Evolutionary conservation across 2,113 vertebrate genomes (phyloP), one percentile per base, ranked within the genome.

Genomic region (Callospermophilus lateralis): DNA sequence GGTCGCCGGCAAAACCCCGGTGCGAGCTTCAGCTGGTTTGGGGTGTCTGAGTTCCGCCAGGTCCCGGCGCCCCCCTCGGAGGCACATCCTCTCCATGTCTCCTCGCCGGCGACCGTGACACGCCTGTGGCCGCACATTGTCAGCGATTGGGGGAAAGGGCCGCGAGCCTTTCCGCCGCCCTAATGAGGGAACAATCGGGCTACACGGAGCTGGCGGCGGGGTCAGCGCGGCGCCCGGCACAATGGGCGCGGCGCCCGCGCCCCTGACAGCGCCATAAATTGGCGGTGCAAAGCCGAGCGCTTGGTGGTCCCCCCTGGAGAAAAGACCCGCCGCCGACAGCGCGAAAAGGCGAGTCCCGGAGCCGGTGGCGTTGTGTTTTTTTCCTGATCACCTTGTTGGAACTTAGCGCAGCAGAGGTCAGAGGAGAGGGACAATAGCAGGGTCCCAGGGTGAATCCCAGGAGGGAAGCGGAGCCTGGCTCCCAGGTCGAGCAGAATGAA

Each of bases 231-330:
- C 98, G 98, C 98, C 98, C 98, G 97, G 97, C 98, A 99, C 99
- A 99, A 99, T 99, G 98, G 98, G 98, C 97, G 51, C 97, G 97
- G 99, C 98, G 98, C 99, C 99, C 99, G 98, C 99, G 99, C 98
- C 99, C 99, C 98, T 99, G 99, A 99, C 99, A 99, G 99, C 98
- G 98, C 99, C 99, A 99, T 99, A 99, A 99, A 99, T 99, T 98
- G 99, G 98, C 97, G 98, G 98, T 98, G 98, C 98, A 98, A 98
- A 98, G 98, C 98, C 93, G 95, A 98, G 98, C 98, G 87, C 98
- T 98, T 97, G 97, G 98, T 97, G 98, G 98, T 98, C 98, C 97
- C 95, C 97, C 98, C 92, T 68, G 96, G 96, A 98, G 98, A 98
- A 98, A 98, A 98, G 97, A 98, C 97, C 97, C 97, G 98, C 97